Conservation (phyloP, 1,140 invertebrate species). For the Portunus trituberculatus region DNA sequence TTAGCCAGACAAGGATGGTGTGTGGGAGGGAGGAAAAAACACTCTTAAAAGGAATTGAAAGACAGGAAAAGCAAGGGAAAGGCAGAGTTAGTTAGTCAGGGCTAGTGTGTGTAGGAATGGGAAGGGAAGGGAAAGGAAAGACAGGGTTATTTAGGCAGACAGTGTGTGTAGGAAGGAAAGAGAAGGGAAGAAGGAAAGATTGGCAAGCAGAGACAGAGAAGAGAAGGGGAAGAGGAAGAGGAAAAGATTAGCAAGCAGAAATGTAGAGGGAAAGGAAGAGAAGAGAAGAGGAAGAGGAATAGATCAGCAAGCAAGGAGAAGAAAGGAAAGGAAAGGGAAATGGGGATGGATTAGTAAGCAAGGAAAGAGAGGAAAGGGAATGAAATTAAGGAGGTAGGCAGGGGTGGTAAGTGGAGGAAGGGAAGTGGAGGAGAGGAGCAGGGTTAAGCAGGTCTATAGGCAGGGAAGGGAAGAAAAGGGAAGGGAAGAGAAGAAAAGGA, state of each 20-base stretch:
- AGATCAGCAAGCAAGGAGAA: not conserved
- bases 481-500: too few relatives aligned
- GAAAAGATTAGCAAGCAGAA: not conserved
- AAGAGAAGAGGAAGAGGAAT: not conserved
- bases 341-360: not conserved
- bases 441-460: too few relatives aligned
- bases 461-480: too few relatives aligned
- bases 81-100: too few relatives aligned
- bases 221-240: not conserved
- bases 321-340: not conserved
- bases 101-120: not conserved
- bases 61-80: too few relatives aligned
- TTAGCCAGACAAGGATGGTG: too few relatives aligned
- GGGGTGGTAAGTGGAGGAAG: too few relatives aligned
- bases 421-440: too few relatives aligned
- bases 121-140: not conserved
- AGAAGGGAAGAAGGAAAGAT: not conserved
- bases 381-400: too few relatives aligned
- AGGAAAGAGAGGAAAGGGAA: not conserved
- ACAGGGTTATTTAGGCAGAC: too few relatives aligned
- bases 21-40: too few relatives aligned
- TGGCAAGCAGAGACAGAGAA: not conserved
- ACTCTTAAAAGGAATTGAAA: too few relatives aligned
- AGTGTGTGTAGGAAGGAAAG: not conserved
- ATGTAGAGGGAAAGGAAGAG: not conserved